Evolutionary conservation across 1,140 invertebrate species (phyloP).

Genomic region (Pogonognathellus flavescens): DNA sequence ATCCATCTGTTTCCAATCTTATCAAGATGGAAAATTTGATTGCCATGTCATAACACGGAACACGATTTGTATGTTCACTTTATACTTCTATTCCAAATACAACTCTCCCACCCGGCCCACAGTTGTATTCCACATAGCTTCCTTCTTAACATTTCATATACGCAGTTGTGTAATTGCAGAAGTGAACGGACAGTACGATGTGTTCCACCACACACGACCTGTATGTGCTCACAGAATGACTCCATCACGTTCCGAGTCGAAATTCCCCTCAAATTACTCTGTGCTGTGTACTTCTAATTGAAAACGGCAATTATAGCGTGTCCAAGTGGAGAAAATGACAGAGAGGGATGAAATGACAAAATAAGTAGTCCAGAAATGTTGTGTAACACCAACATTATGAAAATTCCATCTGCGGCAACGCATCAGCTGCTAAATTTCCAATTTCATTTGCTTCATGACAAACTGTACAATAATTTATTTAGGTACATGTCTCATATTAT

Average conservation of each 20-base stretch:
- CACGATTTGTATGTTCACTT: no score
- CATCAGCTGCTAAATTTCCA: neutral
- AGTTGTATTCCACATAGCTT: no score
- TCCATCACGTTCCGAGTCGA: neutral
- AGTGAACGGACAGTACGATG: neutral
- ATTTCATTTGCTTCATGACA: neutral
- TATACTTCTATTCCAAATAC: no score
- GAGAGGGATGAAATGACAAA: conserved; percentile 4
- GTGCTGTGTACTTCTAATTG: neutral
- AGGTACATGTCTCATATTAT: no score
- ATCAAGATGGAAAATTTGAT: conserved; percentile 44
- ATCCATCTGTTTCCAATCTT: conserved; percentile 36
- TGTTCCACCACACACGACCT: neutral
- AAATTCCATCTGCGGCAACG: neutral
- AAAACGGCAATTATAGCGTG: conserved; percentile 31
- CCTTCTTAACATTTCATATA: neutral
- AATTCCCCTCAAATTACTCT: neutral
- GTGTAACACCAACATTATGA: neutral
- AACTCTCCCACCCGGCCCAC: no score
- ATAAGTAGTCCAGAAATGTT: neutral
- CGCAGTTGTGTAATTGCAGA: neutral
- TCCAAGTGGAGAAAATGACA: conserved; percentile 20
- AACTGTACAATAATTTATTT: no score
- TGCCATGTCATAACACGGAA: neutral
- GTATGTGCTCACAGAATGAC: neutral